phyloP scores from a whole-genome alignment of 37 sponge, comb jelly and placozoan genomes.

The Cladorhizidae sp. region DNA sequence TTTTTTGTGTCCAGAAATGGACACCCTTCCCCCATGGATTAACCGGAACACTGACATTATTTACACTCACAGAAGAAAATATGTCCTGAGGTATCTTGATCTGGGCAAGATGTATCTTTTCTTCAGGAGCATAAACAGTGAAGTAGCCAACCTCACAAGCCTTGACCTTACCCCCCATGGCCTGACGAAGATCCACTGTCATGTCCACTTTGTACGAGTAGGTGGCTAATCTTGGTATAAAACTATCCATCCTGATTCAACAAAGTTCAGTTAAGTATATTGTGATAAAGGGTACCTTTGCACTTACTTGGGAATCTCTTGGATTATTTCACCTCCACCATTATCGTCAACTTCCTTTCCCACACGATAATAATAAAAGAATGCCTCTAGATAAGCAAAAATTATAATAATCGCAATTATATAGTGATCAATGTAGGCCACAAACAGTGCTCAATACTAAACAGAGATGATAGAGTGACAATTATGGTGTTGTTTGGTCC shows the following conservation, averaged over 20 bases:
- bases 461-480: no score
- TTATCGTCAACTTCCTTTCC: background rate
- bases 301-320: background rate
- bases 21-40: no score
- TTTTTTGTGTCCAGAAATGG: no score
- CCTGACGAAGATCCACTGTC: constrained; percentile 4
- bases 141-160: constrained; percentile 27
- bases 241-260: background rate
- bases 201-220: background rate
- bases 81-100: constrained; percentile 17
- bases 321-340: constrained; percentile 10
- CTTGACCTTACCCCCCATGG: background rate
- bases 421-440: no score
- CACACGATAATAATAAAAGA: constrained; percentile 21
- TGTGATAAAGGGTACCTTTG: background rate
- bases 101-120: background rate
- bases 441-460: no score
- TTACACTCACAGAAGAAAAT: constrained; percentile 3
- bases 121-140: constrained; percentile 21
- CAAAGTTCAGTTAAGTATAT: background rate
- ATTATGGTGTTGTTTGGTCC: no score
- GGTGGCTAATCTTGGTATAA: background rate
- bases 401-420: no score
- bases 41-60: background rate
- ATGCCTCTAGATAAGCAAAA: constrained; percentile 5